These are phyloP conservation scores for Iguana delicatissima DNA, from an alignment of 2,797 vertebrate genomes.

Conservation along the genomic window DNA sequence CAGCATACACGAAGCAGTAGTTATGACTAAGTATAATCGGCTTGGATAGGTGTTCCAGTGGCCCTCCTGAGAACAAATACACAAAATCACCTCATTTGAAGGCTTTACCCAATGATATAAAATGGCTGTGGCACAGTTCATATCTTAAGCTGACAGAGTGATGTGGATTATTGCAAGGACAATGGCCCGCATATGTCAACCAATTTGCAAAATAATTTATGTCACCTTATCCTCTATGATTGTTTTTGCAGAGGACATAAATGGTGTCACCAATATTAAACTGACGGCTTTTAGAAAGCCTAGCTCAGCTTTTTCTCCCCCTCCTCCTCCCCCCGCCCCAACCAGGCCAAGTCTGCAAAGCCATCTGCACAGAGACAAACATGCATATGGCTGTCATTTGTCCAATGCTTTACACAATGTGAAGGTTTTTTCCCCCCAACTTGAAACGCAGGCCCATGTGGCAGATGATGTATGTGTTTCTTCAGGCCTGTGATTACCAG, in stretches of 20 bases:
- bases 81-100: conserved; percentile 81
- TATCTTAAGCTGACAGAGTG: conserved; percentile 94
- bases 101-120: conserved; percentile 88
- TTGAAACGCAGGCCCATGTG: conserved; percentile 96
- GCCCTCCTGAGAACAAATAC: conserved; percentile 80
- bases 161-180: conserved; percentile 97
- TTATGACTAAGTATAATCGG: conserved; percentile 79
- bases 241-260: conserved; percentile 93
- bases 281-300: conserved; percentile 88
- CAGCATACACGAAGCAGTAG: conserved; percentile 40
- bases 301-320: conserved; percentile 87
- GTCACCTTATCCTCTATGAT: conserved; percentile 95
- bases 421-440: conserved; percentile 89
- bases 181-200: conserved; percentile 96
- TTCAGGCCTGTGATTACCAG: conserved; percentile 99
- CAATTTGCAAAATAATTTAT: conserved; percentile 97
- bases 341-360: conserved; percentile 86
- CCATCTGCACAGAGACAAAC: conserved; percentile 95
- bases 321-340: background rate
- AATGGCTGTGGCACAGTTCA: conserved; percentile 89
- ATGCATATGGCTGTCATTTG: conserved; percentile 98
- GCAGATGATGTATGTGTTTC: conserved; percentile 99
- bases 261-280: conserved; percentile 95
- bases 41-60: conserved; percentile 77
- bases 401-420: conserved; percentile 97